phyloP scores from a whole-genome alignment of 2,113 vertebrate species.

The Cyphomyrus discorhynchus region DNA sequence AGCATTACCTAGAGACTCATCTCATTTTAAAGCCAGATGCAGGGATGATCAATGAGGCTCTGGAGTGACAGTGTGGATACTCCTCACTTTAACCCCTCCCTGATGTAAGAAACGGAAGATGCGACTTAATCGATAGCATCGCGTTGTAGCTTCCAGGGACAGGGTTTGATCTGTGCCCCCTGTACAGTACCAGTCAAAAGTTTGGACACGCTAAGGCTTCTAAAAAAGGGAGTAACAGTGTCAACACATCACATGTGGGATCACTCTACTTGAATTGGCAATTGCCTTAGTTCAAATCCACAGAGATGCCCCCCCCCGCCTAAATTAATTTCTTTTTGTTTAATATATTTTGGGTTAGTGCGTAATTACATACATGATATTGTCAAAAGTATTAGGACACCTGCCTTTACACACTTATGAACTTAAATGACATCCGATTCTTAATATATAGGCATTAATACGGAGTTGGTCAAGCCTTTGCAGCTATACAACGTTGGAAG shows the following conservation, averaged over 20 bases:
- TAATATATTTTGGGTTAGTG: no score
- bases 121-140: background rate
- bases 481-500: no score
- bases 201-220: background rate
- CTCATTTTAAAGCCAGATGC: background rate
- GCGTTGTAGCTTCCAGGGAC: background rate
- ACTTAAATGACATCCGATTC: no score
- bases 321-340: background rate
- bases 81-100: background rate
- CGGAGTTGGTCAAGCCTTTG: no score
- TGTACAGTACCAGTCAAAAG: background rate
- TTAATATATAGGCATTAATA: no score
- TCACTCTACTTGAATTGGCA: background rate
- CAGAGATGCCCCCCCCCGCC: background rate
- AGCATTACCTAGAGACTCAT: background rate
- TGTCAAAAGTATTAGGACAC: no score
- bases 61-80: background rate
- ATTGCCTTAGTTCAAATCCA: background rate
- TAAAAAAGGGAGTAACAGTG: background rate
- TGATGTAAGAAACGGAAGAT: background rate
- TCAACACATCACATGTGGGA: background rate
- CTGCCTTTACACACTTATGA: no score
- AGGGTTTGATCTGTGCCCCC: background rate
- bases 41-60: background rate
- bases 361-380: no score